Percentiles rank a stretch among this genome's conserved stretches.
Conservation (phyloP, 2,113 vertebrate species). For the Elachura formosa region DNA sequence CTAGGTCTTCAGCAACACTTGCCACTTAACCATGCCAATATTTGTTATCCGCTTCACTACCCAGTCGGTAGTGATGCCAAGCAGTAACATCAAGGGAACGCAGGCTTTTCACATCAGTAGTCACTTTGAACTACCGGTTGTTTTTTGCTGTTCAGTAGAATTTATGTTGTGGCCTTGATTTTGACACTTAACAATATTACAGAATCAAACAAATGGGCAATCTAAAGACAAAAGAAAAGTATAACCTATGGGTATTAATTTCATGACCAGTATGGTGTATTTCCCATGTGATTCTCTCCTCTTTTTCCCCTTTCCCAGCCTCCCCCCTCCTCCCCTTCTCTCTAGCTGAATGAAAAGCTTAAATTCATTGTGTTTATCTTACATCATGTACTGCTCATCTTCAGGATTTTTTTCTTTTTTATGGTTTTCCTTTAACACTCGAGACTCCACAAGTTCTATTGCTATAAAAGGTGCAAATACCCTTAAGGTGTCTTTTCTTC, state of each 20-base stretch:
- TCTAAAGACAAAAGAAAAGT: neutral
- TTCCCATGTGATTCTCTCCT: neutral
- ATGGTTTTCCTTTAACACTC: neutral
- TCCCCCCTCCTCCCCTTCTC: neutral
- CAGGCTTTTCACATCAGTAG: slow-evolving; percentile 32
- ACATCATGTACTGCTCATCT: neutral
- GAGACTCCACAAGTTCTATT: neutral
- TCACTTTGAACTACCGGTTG: slow-evolving; percentile 11
- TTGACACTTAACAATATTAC: neutral
- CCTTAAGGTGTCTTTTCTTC: neutral
- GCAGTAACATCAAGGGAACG: slow-evolving; percentile 14
- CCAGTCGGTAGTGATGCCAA: neutral
- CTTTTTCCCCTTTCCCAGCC: too few relatives aligned
- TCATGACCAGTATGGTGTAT: accelerated
- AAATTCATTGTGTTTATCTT: neutral
- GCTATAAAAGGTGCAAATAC: neutral
- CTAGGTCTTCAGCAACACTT: slow-evolving; percentile 55
- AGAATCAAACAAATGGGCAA: neutral
- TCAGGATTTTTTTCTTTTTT: neutral
- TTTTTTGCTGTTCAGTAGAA: neutral
- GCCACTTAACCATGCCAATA: slow-evolving; percentile 52
- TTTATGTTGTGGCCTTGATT: neutral
- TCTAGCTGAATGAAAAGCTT: neutral
- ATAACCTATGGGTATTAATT: neutral
- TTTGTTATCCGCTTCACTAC: slow-evolving; percentile 40